Base-by-base conservation (phyloP, 1,140 invertebrate genomes). In the Drosophila melanica region DNA sequence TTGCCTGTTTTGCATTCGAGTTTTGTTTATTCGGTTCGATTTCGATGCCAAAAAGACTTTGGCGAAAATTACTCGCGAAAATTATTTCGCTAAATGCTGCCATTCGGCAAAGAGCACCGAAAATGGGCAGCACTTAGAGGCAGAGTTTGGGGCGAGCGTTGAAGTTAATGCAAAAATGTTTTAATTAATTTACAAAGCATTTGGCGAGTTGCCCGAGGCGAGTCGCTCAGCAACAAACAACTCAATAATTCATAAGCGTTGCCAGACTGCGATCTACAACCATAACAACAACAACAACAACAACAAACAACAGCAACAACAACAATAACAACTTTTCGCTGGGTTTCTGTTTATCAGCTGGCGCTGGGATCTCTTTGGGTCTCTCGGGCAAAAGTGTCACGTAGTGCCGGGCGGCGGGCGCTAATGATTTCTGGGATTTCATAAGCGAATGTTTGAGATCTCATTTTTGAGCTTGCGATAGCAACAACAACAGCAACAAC, bases 371-470 rank as follows among this genome's bases (percentile, higher is more conserved):
- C 18, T 30, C 42, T 57, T 12, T 18, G 27, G 14, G 37, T 54
- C 48, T 48, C 16, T 14, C 6, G 35, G 23, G 1, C 23, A 45
- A 59, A 79, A 79, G 55, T 81, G 82, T 87, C 82, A 87, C 78
- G 82, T 87, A 87, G 63, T 58, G 75, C 51, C 18, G 35, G 65
- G 30, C 54, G 57, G 51, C 69, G 62, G 75, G 62, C 74, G 64
- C 73, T 89, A 89, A 89, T 84, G 84, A 89, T 89, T 87, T 87
- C 84, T 89, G 77, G 76, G 66, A 87, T 87, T 87, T 82, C 79
- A 82, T 73, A 87, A 79, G 75, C 66, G 65, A 54, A 60, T 45
- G 51, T 71, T 66, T 68, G 54, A 65, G 82, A 87, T 89, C 68
- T 79, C 27, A 39, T 64, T 47, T 45, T 57, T 70, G 33, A 62